phyloP scores from a whole-genome alignment of 2,113 vertebrate genomes.

The Galemys pyrenaicus region DNA sequence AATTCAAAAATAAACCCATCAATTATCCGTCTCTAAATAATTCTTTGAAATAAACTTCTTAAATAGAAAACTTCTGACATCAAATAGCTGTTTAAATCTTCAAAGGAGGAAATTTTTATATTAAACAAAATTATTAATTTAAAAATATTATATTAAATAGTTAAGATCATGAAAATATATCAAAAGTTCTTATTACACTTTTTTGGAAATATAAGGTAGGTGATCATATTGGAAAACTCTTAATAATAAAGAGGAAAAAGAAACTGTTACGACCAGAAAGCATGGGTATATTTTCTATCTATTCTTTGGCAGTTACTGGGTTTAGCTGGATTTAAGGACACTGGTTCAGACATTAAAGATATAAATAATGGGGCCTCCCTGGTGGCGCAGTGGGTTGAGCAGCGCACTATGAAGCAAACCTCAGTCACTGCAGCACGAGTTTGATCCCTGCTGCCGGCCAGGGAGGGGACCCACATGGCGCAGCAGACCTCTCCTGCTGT shows the following conservation, averaged over 20 bases:
- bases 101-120: background rate
- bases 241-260: background rate
- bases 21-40: background rate
- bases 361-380: too few relatives aligned
- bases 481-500: too few relatives aligned
- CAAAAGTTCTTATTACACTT: background rate
- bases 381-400: too few relatives aligned
- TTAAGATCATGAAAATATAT: background rate
- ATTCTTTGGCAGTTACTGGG: background rate
- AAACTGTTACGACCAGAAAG: background rate
- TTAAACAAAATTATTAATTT: background rate
- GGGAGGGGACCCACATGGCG: too few relatives aligned
- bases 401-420: too few relatives aligned
- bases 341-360: background rate
- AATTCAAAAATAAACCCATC: background rate
- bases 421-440: too few relatives aligned
- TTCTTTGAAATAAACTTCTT: slow-evolving; percentile 37
- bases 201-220: background rate
- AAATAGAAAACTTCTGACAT: background rate
- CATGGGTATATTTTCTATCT: background rate
- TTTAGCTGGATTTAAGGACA: slow-evolving; percentile 8
- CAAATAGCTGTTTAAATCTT: background rate
- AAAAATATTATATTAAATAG: background rate
- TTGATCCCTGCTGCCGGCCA: too few relatives aligned
- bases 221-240: background rate